These are phyloP conservation scores for Meghimatium bilineatum DNA, from an alignment of 2,888 invertebrate genomes.

Conservation along the genomic window DNA sequence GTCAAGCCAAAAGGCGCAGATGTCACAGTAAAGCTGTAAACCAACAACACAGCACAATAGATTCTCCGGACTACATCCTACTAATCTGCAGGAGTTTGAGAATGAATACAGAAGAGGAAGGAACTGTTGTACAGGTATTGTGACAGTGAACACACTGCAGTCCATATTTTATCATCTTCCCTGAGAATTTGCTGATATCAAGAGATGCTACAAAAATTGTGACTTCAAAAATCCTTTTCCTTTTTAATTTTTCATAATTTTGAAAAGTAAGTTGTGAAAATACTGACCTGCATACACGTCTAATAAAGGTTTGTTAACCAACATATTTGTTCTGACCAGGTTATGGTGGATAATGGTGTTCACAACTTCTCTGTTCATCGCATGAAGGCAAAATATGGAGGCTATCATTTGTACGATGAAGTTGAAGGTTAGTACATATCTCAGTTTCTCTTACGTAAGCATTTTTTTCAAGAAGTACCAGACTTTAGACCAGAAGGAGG, in stretches of 20 bases:
- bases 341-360: background rate
- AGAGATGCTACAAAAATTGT: background rate
- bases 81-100: no score
- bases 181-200: no score
- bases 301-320: background rate
- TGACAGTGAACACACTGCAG: no score
- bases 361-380: conserved; percentile 62
- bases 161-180: no score
- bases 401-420: conserved; percentile 69
- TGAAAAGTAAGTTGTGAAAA: background rate
- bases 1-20: no score
- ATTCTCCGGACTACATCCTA: no score
- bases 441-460: background rate
- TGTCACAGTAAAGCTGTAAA: no score
- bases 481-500: background rate
- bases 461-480: background rate
- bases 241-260: no score
- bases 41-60: no score
- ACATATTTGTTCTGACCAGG: background rate
- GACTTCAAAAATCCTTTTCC: background rate
- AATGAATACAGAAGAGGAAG: no score
- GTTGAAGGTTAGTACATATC: conserved; percentile 61
- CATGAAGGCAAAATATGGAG: conserved; percentile 67
- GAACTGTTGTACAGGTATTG: no score
- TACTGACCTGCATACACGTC: no score